Base-by-base conservation (phyloP, 2,797 vertebrate species). In the Hirundo rustica region DNA sequence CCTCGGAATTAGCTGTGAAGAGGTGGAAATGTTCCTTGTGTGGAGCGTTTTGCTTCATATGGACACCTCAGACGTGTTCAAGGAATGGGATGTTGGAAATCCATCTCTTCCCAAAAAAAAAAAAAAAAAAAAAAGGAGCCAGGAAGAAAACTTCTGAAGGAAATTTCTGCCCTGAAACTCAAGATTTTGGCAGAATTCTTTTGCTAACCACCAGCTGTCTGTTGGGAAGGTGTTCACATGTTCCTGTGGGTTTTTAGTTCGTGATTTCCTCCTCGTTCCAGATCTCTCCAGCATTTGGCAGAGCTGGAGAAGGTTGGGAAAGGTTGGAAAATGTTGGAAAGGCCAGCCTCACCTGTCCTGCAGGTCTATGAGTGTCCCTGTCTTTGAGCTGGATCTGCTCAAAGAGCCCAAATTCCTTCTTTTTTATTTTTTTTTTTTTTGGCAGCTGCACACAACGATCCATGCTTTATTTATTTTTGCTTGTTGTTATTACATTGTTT, bases 61-160 rank as follows among this genome's bases (percentile, higher is more conserved):
- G 1, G n/a, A 20, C 36, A n/a, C 61, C 45, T 74, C 3, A 0
- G 5, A 2, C 0, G 0, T 20, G 4, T 61, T 58, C 65, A 38
- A 66, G 72, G 71, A 40, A 15, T 6, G 38, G 32, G 53, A 10
- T 38, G 38, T 4, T 92, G 73, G 22, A 29, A 9, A 34, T 42
- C 13, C 50, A 65, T 4, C 68, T 93, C 40, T 13, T 81, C 45
- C 30, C 18, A n/a, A n/a, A n/a, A n/a, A n/a, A n/a, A 38, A 38
- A 38, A 38, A 38, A 38, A 38, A 38, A 11, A 10, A 47, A 47
- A 18, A 61, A 61, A 62, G 15, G 32, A 66, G 4, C 38, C 38
- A 38, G 38, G 38, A 38, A 38, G 38, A 38, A 38, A 38, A 38
- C 12, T 8, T 6, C 2, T 11, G 38, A 57, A 76, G 50, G 72